Conservation (phyloP, 2,888 invertebrate genomes). For the Cantharis nigra region DNA sequence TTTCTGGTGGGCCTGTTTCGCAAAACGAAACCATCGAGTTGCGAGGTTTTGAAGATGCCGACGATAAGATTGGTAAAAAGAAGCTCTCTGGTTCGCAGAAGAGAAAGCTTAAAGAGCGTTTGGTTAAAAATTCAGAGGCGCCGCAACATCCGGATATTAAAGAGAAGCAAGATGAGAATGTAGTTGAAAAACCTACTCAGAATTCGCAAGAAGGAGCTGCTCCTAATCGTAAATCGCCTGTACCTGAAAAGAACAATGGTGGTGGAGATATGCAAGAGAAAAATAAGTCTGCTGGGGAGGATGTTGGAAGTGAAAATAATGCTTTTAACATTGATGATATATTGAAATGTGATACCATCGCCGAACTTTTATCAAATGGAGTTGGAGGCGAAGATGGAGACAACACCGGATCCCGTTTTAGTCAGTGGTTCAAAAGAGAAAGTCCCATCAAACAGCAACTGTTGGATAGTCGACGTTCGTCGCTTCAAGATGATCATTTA, state of each 20-base stretch:
- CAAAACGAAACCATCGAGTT: constrained; percentile 92
- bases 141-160: constrained; percentile 34
- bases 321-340: constrained; percentile 84
- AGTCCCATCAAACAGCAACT: constrained; percentile 58
- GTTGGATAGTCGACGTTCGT: constrained; percentile 56
- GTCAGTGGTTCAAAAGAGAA: constrained; percentile 79
- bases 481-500: constrained; percentile 64
- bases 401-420: constrained; percentile 70
- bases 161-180: constrained; percentile 11
- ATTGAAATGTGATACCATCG: constrained; percentile 78
- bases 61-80: constrained; percentile 55
- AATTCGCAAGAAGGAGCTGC: constrained; percentile 41
- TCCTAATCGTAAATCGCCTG: constrained; percentile 46
- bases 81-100: constrained; percentile 56
- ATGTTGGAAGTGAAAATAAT: constrained; percentile 11
- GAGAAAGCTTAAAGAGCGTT: constrained; percentile 54
- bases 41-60: constrained; percentile 88
- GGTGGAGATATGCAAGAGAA: constrained; percentile 20
- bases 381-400: constrained; percentile 62
- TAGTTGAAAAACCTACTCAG: constrained; percentile 5
- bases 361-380: constrained; percentile 75
- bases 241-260: constrained; percentile 46
- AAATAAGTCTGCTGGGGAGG: neutral
- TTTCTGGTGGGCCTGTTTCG: constrained; percentile 86
- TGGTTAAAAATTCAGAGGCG: constrained; percentile 10